Evolutionary conservation across 2,888 invertebrate genomes (phyloP).

Genomic region (Leptodirus hochenwartii): DNA sequence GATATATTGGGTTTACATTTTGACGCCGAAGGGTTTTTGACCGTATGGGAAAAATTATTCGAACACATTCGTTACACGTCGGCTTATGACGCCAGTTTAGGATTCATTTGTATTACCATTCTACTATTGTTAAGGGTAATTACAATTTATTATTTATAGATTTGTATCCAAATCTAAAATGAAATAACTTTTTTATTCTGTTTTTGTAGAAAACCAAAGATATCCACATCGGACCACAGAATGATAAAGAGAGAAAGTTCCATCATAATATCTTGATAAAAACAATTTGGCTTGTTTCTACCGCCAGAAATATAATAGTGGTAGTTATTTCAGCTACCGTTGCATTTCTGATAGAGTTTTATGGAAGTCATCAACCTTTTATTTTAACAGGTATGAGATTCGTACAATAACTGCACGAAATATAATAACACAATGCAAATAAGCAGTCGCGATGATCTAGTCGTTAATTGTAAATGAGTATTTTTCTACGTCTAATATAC

Average conservation of each 20-base stretch:
- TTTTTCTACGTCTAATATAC: background rate
- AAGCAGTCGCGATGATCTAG: too few species aligned
- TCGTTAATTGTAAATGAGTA: too few species aligned
- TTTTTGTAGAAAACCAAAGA: slow-evolving; percentile 52
- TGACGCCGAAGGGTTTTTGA: slow-evolving; percentile 48
- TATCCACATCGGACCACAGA: slow-evolving; percentile 29
- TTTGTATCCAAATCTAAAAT: slow-evolving; percentile 2
- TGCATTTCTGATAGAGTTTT: slow-evolving; percentile 43
- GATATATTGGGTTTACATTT: slow-evolving; percentile 52
- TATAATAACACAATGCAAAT: background rate
- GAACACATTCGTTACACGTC: slow-evolving; percentile 51
- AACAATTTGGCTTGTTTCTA: slow-evolving; percentile 51
- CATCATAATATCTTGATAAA: slow-evolving; percentile 32
- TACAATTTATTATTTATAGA: slow-evolving; percentile 6
- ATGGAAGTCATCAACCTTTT: slow-evolving; percentile 37
- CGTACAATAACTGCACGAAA: too few species aligned
- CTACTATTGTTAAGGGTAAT: slow-evolving; percentile 51
- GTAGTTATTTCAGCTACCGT: slow-evolving; percentile 49
- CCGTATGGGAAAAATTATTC: slow-evolving; percentile 52
- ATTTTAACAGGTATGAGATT: slow-evolving; percentile 37
- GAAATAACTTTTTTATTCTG: background rate
- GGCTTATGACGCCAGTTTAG: slow-evolving; percentile 50
- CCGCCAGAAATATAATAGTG: slow-evolving; percentile 57
- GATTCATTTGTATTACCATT: slow-evolving; percentile 47
- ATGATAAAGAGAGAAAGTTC: slow-evolving; percentile 27